phyloP scores from a whole-genome alignment of 2,888 invertebrate genomes.

The Phanerotoma sp. region DNA sequence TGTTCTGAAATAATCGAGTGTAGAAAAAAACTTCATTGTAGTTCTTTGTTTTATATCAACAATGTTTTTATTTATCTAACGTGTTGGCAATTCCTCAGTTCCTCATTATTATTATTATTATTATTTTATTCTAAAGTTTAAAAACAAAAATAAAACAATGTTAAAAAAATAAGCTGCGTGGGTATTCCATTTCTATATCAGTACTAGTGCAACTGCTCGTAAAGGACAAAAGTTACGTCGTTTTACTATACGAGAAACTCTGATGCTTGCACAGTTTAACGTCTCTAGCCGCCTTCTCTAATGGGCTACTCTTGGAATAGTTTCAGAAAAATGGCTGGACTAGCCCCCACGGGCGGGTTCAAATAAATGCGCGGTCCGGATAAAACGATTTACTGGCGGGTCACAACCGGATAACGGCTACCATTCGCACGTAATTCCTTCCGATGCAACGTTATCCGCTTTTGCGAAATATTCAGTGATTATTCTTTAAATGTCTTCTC shows the following conservation, averaged over 20 bases:
- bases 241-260: conserved; percentile 38
- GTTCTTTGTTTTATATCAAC: too few species aligned
- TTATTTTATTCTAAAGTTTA: too few species aligned
- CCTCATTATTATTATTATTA: too few species aligned
- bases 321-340: conserved; percentile 49
- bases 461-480: conserved; percentile 13
- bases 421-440: conserved; percentile 47
- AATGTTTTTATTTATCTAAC: too few species aligned
- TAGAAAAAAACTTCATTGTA: too few species aligned
- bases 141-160: background rate
- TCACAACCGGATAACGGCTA: conserved; percentile 45
- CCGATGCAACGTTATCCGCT: conserved; percentile 13
- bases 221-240: conserved; percentile 44
- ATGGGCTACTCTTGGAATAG: conserved; percentile 49
- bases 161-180: background rate
- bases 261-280: conserved; percentile 42
- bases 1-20: too few species aligned
- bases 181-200: conserved; percentile 24
- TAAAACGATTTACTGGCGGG: conserved; percentile 49
- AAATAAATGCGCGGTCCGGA: conserved; percentile 48
- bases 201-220: conserved; percentile 35
- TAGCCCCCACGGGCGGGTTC: conserved; percentile 43
- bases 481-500: conserved; percentile 4
- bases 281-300: conserved; percentile 41
- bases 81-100: too few species aligned